Evolutionary conservation across 2,888 invertebrate genomes (phyloP), one percentile per base, ranked within the genome.

Genomic region (Melinopterus prodromus): DNA sequence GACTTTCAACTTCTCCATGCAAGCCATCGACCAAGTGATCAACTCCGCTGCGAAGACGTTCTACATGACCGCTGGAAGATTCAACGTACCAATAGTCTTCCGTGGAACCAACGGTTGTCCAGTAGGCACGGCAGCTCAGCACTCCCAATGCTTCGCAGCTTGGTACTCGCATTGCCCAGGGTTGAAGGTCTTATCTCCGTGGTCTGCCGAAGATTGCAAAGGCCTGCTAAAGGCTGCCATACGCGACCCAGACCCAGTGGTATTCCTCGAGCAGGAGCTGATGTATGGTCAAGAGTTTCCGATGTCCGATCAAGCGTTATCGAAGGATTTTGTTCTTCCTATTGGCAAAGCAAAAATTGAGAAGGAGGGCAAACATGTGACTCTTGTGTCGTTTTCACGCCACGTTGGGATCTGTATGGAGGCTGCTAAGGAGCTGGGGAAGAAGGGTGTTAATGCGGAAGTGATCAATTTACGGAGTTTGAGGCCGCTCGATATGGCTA

Each of bases 391-490:
- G 81, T 97, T 97, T 89, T 98, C 99, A 69, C 95, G 93, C 86
- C 95, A 94, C 38, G 97, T 98, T 0, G 97, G 97, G 87, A 92
- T 94, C 0, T 94, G 95, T 81, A 91, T 99, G 80, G 93, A 94
- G 76, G 99, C 98, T 1, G 98, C 99, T 12, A 95, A 95, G 82
- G 94, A 96, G 88, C 91, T 99, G 70, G 95, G 97, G 2, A 95
- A 95, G 12, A 92, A 94, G 87, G 98, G 98, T 36, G 95, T 99
- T 81, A 97, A 97, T 86, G 94, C 94, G 80, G 98, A 98, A 90
- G 95, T 99, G 6, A 97, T 99, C 82, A 99, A 99, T 91, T 92
- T 99, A 78, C 92, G 99, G 71, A 94, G 96, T 0, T 90, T 99
- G 80, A 92, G 99, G 85, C 99, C 99, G 0, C 88, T 99, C 85